These are phyloP conservation scores for Palythoa grandis DNA, from an alignment of 92 coral and sea anemone genomes.

Conservation along the genomic window DNA sequence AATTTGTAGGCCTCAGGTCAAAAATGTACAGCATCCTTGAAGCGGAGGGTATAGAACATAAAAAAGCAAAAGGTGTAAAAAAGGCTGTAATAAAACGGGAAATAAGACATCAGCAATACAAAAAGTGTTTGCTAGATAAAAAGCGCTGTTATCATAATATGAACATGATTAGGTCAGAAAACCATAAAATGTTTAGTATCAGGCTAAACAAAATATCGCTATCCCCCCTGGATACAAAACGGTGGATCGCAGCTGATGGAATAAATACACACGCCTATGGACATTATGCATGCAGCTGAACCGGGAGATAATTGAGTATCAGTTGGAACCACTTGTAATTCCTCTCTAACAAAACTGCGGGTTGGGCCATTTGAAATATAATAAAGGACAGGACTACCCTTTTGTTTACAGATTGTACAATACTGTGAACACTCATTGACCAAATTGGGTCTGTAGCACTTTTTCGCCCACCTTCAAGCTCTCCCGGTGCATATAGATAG, in stretches of 20 bases:
- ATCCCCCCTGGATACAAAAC: slow-evolving; percentile 40
- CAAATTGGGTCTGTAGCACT: neutral
- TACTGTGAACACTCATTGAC: slow-evolving; percentile 13
- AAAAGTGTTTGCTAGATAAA: slow-evolving; percentile 24
- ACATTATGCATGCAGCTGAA: slow-evolving; percentile 8
- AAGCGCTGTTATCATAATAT: slow-evolving; percentile 8
- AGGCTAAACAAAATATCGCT: slow-evolving; percentile 34
- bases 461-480: too few relatives aligned
- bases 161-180: slow-evolving; percentile 18
- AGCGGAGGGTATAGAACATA: neutral
- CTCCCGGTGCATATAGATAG: too few relatives aligned
- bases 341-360: too few relatives aligned
- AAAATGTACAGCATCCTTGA: slow-evolving; percentile 35
- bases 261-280: too few relatives aligned
- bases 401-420: slow-evolving; percentile 20
- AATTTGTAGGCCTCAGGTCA: too few relatives aligned
- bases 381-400: slow-evolving; percentile 12
- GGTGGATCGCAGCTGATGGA: too few relatives aligned
- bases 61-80: slow-evolving; percentile 41
- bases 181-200: too few relatives aligned
- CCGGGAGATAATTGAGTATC: neutral
- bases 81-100: slow-evolving; percentile 12
- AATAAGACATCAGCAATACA: neutral
- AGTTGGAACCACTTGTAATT: too few relatives aligned
- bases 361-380: slow-evolving; percentile 11